Percentiles rank a stretch among this genome's conserved stretches.
These are phyloP conservation scores for Saimiri boliviensis DNA, from an alignment of 2,113 vertebrate genomes.

Conservation along the genomic window DNA sequence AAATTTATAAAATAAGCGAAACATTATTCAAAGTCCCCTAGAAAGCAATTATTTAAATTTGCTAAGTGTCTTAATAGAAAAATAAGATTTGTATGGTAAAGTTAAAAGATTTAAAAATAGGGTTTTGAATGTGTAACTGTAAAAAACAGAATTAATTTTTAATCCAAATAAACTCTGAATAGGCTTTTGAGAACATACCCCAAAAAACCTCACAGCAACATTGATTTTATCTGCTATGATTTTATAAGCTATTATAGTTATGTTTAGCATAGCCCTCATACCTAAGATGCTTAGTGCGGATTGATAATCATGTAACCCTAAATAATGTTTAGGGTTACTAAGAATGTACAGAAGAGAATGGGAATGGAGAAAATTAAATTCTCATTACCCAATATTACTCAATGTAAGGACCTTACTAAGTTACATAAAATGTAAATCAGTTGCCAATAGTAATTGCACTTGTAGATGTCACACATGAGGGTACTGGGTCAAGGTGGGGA, in stretches of 20 bases:
- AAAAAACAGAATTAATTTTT: neutral
- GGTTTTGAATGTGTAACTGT: neutral
- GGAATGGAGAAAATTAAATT: no score
- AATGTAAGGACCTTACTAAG: no score
- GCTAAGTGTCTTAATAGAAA: constrained; percentile 26
- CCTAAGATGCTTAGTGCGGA: neutral
- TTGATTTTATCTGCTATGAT: neutral
- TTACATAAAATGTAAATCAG: neutral
- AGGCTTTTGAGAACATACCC: neutral
- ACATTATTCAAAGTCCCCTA: neutral
- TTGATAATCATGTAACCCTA: no score
- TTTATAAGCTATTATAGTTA: neutral
- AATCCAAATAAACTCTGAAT: neutral
- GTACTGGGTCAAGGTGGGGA: neutral
- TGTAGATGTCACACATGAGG: neutral
- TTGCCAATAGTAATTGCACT: neutral
- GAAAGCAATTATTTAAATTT: constrained; percentile 19
- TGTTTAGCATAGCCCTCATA: neutral
- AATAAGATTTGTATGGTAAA: neutral
- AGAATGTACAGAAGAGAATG: no score
- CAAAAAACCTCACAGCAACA: neutral
- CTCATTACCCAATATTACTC: no score
- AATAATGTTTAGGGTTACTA: no score
- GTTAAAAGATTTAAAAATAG: constrained; percentile 12
- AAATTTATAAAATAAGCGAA: neutral